These are phyloP conservation scores for Heterohyrax brucei DNA, from an alignment of 2,797 vertebrate species.

Conservation along the genomic window DNA sequence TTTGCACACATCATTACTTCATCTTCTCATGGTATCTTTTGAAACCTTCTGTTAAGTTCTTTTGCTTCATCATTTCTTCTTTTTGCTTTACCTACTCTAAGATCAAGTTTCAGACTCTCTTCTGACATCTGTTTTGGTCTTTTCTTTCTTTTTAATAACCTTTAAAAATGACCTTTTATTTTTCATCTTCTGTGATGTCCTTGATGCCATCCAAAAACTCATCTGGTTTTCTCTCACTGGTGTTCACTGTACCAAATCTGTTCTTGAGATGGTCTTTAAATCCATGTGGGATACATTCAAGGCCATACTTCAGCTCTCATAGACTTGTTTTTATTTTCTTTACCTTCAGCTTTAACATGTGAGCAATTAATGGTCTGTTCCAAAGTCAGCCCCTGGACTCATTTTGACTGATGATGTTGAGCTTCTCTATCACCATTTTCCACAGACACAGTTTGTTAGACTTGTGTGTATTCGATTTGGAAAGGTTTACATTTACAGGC, in stretches of 20 bases:
- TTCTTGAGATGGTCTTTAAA: not conserved
- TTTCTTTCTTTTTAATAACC: too few species aligned
- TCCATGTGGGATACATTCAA: too few species aligned
- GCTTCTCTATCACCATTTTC: not conserved
- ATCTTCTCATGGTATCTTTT: too few species aligned
- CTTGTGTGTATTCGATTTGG: not conserved
- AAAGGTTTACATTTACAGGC: not conserved
- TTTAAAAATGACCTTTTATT: too few species aligned
- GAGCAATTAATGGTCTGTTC: not conserved
- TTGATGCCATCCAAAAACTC: too few species aligned
- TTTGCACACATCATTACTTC: too few species aligned
- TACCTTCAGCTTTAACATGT: not conserved
- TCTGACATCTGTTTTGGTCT: too few species aligned
- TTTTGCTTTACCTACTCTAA: too few species aligned
- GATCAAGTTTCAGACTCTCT: too few species aligned
- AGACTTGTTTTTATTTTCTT: not conserved
- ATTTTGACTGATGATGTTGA: not conserved
- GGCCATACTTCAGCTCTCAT: not conserved
- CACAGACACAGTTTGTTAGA: not conserved
- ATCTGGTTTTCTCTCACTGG: not conserved
- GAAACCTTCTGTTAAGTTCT: too few species aligned
- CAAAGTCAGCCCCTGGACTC: not conserved
- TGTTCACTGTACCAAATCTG: not conserved
- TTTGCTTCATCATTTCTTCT: too few species aligned
- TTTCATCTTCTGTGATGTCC: too few species aligned